Evolutionary conservation across 1,140 invertebrate genomes (phyloP), one percentile per base, ranked within the genome.

Genomic region (Acromyrmex echinatior): DNA sequence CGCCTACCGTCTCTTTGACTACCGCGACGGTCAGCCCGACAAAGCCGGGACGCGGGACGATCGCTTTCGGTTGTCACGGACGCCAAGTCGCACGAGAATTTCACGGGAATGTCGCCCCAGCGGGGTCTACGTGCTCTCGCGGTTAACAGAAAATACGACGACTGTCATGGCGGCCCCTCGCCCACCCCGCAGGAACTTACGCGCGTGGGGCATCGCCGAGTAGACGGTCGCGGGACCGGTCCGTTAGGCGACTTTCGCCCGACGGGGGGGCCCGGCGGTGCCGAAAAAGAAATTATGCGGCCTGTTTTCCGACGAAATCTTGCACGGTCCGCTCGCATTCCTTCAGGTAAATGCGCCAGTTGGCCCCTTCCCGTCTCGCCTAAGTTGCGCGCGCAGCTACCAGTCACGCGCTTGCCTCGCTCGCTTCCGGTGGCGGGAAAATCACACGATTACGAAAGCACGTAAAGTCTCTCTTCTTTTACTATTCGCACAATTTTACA

Each of bases 151-250:
- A 92, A 93, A 93, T 93, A 92, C 89, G 90, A 91, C 88, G 73
- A 93, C 93, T 93, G 93, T 94, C 92, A 94, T 93, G 92, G 92
- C 92, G 92, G 78, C 88, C 89, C 93, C 87, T 92, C 90, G 86
- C 88, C 91, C 90, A 90, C 87, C 86, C 87, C 86, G 86, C 90
- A 89, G 85, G 91, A 92, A 91, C 92, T 89, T 90, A 88, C 90
- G 91, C 91, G 90, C 86, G 81, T 74, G 35, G 62, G 39, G 58
- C 31, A 78, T 81, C 35, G 58, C 39, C 63, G 62, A 25, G 63
- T 56, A 35, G 74, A 16, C 10, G 62, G 35, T 25, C 10, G n/a
- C 65, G 74, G 28, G 2, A 80, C 56, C 21, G 21, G 25, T 3
- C 63, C 12, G 12, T 80, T 12, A 63, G 53, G 14, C 18, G 60